Evolutionary conservation across 2,113 vertebrate species (phyloP), one percentile per base, ranked within the genome.

Genomic region (Xiphophorus couchianus): DNA sequence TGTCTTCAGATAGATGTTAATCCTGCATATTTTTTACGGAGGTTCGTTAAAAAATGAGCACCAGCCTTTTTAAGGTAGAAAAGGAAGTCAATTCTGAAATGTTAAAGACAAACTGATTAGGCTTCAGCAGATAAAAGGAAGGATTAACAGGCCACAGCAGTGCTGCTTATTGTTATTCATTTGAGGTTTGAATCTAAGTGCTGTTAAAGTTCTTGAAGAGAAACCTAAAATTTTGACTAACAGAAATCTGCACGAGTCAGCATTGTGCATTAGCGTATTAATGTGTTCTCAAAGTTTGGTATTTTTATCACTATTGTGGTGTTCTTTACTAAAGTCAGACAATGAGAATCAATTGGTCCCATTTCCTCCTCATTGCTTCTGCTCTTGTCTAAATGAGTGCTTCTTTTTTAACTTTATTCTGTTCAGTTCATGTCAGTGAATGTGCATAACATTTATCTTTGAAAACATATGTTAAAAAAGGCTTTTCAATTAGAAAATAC

Each of bases 271-370:
- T 62, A 68, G 22, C 9, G 2, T 54, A 63, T 70, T 71, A 73
- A 65, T 37, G 68, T 65, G 19, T 31, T 70, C 62, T 44, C 31
- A 25, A 27, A 78, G 61, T 60, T 31, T 65, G 29, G 29, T 75
- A 67, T 11, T 48, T 27, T 77, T 74, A 71, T 68, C 76, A 15
- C 51, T 31, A 39, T 65, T 42, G 27, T 31, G 39, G 78, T 68
- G 62, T 68, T 62, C 54, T 81, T 83, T 75, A 71, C n/a, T 70
- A 64, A 67, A 82, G 48, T 74, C 65, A 71, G 64, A 39, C 33
- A 25, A 39, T 66, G 19, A 33, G n/a, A 33, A 66, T 3, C 25
- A 33, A 66, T 33, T 28, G 65, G 35, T 75, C 37, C 25, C 65
- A 86, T 71, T 33, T 73, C 30, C 35, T 69, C 65, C 42, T 63